These are phyloP conservation scores for Melanotaenia duboulayi DNA, from an alignment of 2,113 vertebrate species.

Conservation along the genomic window DNA sequence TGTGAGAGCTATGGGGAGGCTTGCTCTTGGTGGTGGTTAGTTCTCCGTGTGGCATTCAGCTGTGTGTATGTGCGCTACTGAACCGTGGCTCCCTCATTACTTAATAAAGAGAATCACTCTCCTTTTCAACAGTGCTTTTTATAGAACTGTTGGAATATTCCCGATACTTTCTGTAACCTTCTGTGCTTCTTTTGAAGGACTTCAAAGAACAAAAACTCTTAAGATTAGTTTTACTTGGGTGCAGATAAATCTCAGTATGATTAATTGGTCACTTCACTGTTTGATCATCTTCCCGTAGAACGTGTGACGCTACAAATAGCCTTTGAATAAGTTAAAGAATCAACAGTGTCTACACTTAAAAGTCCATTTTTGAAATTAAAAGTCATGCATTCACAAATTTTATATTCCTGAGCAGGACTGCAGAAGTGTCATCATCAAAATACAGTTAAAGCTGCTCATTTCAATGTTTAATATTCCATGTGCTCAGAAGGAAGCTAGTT, in stretches of 20 bases:
- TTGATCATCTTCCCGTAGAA: background rate
- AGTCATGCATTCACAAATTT: background rate
- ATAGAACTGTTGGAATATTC: conserved; percentile 60
- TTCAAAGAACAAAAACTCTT: conserved; percentile 17
- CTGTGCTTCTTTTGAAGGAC: conserved; percentile 19
- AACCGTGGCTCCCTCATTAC: conserved; percentile 72
- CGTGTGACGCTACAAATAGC: background rate
- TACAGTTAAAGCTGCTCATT: background rate
- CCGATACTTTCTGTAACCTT: conserved; percentile 41
- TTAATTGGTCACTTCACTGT: background rate
- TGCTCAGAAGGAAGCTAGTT: too few relatives aligned
- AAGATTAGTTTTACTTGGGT: background rate
- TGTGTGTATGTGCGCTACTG: conserved; percentile 61
- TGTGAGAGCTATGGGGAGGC: conserved; percentile 69
- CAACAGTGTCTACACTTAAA: background rate
- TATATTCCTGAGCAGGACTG: background rate
- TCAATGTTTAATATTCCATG: background rate
- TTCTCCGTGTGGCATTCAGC: conserved; percentile 45
- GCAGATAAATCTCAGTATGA: background rate
- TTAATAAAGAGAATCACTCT: conserved; percentile 69
- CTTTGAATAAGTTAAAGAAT: background rate
- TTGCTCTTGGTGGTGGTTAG: conserved; percentile 36
- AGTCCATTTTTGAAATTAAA: background rate
- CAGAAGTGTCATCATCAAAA: background rate
- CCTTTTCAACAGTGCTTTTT: conserved; percentile 64